phyloP scores from a whole-genome alignment of 92 coral and sea anemone genomes.

The Bergia sp. region DNA sequence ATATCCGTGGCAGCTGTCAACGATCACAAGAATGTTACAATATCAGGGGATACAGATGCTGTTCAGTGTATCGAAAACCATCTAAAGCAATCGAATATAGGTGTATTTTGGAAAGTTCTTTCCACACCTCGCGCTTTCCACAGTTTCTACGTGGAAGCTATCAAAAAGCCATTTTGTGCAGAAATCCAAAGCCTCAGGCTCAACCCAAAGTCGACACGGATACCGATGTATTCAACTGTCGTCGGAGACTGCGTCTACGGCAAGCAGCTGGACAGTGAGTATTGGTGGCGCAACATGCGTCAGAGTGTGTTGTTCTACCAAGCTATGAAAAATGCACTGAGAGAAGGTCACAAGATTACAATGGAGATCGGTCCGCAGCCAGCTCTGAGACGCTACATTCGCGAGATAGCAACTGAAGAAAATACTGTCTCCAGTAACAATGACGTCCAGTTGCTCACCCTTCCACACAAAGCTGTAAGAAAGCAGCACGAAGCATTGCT shows the following conservation, averaged over 20 bases:
- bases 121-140: conserved; percentile 87
- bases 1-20: conserved; percentile 80
- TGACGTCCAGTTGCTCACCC: conserved; percentile 54
- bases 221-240: conserved; percentile 91
- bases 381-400: conserved; percentile 63
- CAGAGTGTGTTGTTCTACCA: conserved; percentile 69
- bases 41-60: conserved; percentile 79
- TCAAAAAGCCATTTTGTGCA: conserved; percentile 62
- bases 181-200: conserved; percentile 37
- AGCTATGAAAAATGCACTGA: conserved; percentile 63
- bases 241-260: conserved; percentile 65
- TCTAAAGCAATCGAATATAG: conserved; percentile 35
- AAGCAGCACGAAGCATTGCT: conserved; percentile 78
- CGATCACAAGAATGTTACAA: conserved; percentile 68
- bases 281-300: conserved; percentile 94
- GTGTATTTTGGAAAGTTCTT: conserved; percentile 72
- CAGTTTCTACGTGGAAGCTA: conserved; percentile 75
- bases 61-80: conserved; percentile 67
- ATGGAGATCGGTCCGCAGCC: conserved; percentile 87
- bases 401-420: conserved; percentile 55
- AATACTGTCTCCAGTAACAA: conserved; percentile 22
- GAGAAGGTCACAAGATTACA: conserved; percentile 65
- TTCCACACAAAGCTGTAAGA: conserved; percentile 61
- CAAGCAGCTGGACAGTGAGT: conserved; percentile 52
- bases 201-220: conserved; percentile 56